Evolutionary conservation across 2,888 invertebrate species (phyloP).

Genomic region (Oxystoma pomonae): DNA sequence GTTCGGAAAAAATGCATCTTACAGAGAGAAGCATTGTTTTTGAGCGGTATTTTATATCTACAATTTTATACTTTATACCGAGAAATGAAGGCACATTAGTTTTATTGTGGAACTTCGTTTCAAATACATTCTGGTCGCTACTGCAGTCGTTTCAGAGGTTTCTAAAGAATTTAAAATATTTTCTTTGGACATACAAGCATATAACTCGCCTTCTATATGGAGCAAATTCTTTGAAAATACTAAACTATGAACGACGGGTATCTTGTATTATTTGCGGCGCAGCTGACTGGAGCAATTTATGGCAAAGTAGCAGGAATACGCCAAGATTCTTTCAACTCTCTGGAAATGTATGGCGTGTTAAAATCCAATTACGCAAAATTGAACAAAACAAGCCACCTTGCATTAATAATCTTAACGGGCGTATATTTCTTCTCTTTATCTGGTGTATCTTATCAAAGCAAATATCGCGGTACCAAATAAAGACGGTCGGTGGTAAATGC

Average conservation of each 20-base stretch:
- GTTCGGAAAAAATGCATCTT: too few relatives aligned
- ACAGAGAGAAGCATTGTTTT: too few relatives aligned
- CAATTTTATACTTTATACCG: too few relatives aligned
- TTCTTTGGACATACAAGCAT: background rate
- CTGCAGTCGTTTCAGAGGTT: background rate
- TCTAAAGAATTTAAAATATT: background rate
- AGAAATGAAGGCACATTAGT: too few relatives aligned
- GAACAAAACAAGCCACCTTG: background rate
- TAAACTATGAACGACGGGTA: background rate
- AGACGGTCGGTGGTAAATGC: background rate
- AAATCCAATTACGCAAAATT: conserved; percentile 19
- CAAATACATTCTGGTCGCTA: background rate
- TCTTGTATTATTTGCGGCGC: background rate
- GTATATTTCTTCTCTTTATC: background rate
- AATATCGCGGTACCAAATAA: background rate
- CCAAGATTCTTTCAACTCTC: conserved; percentile 7
- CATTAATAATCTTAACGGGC: background rate
- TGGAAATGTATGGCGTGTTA: conserved; percentile 26
- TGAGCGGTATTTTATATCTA: too few relatives aligned
- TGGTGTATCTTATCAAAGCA: background rate
- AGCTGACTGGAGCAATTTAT: background rate
- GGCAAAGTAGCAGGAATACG: conserved; percentile 1
- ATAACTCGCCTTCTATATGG: background rate
- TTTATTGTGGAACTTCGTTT: too few relatives aligned
- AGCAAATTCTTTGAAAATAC: background rate